Evolutionary conservation across 2,797 vertebrate genomes (phyloP), one percentile per base, ranked within the genome.

Genomic region (Labroides dimidiatus): DNA sequence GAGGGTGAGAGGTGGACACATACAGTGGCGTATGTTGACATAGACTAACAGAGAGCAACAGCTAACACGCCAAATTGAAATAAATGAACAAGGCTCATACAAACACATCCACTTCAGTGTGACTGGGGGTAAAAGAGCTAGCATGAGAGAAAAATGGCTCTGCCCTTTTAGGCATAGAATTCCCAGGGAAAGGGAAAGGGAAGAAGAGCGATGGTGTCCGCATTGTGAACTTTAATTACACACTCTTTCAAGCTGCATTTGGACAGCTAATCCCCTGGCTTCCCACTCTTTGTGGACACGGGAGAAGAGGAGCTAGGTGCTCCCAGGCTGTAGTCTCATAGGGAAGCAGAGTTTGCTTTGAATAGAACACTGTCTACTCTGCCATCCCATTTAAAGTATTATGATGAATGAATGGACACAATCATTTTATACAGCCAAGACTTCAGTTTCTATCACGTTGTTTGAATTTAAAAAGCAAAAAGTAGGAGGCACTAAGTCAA

Each of bases 221-320:
- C 79, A 81, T 64, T 69, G 63, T 77, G 78, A 82, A 87, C 69
- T 83, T 87, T 75, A 83, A 87, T 85, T 88, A 86, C 80, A 79
- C 66, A 72, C 64, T 86, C 75, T 83, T 87, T 87, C 75, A 88
- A 77, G 82, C 72, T 84, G 82, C 75, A 84, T 90, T 90, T 89
- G 84, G 64, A 88, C 71, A 87, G 80, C 81, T 88, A 89, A 91
- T 91, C 77, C 85, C 66, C 62, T 53, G 72, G 77, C 78, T 87
- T 81, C 75, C 74, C 72, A 77, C 48, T 75, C 69, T 77, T 84
- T 85, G 75, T 84, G 71, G 80, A 80, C 84, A 81, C 58, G 72
- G 30, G 64, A 72, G 80, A 33, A 84, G 51, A 81, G 56, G 24
- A 75, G 69, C 60, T 60, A 81, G 69, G 85, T 85, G 72, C 77